Percentiles rank a stretch among this genome's conserved stretches.
These are phyloP conservation scores for Xiphophorus maculatus DNA, from an alignment of 2,113 vertebrate species.

Conservation along the genomic window DNA sequence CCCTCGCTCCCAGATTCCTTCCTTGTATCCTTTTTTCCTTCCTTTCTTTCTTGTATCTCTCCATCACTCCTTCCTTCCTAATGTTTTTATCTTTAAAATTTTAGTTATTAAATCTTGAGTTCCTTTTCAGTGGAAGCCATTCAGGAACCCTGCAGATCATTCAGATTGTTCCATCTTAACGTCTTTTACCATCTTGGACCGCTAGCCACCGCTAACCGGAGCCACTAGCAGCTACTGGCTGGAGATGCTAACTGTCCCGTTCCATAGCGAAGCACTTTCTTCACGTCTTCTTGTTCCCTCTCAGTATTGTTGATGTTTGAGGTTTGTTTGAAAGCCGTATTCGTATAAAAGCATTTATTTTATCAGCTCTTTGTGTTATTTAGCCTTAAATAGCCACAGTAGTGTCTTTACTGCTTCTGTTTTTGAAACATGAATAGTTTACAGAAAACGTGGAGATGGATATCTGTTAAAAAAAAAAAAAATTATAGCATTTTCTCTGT, in stretches of 20 bases:
- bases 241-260: conserved; percentile 65
- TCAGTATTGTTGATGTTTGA: conserved; percentile 73
- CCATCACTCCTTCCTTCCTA: too few species aligned
- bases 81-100: too few species aligned
- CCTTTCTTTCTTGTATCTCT: not conserved
- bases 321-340: conserved; percentile 68
- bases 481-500: conserved; percentile 30
- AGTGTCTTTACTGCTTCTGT: conserved; percentile 58
- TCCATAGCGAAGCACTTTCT: conserved; percentile 77
- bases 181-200: conserved; percentile 52
- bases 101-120: too few species aligned
- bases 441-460: conserved; percentile 70
- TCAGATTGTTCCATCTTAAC: not conserved
- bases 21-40: not conserved
- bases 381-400: conserved; percentile 73
- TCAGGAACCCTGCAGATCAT: not conserved
- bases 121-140: not conserved
- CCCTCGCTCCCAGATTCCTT: too few species aligned
- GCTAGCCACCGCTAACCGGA: conserved; percentile 35
- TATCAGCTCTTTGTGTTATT: conserved; percentile 62
- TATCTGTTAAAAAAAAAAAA: conserved; percentile 45
- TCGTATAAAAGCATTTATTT: conserved; percentile 62
- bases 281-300: conserved; percentile 59
- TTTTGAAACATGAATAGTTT: conserved; percentile 65
- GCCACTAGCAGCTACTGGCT: too few species aligned